These are phyloP conservation scores for Meiosimyza platycephala DNA, from an alignment of 2,888 invertebrate genomes.

Conservation along the genomic window DNA sequence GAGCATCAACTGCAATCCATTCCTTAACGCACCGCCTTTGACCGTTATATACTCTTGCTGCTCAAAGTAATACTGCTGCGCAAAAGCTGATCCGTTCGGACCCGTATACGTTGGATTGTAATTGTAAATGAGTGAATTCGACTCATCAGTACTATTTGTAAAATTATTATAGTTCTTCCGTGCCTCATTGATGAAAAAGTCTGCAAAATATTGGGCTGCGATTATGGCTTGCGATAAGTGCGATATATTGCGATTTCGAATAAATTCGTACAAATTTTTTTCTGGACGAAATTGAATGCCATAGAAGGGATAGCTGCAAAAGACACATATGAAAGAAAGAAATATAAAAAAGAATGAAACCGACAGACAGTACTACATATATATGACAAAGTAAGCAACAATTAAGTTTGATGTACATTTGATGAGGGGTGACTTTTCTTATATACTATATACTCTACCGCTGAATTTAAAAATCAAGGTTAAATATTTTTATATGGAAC, in stretches of 20 bases:
- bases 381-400: background rate
- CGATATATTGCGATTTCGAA: conserved; percentile 71
- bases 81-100: conserved; percentile 71
- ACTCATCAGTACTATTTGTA: conserved; percentile 68
- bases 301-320: conserved; percentile 80
- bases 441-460: no score
- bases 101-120: conserved; percentile 76
- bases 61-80: conserved; percentile 79
- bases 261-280: conserved; percentile 87
- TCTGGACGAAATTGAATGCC: conserved; percentile 94
- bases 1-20: background rate
- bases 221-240: conserved; percentile 75
- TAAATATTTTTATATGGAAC: no score
- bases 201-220: conserved; percentile 81
- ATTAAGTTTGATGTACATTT: no score
- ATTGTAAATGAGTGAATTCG: conserved; percentile 78
- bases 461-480: no score
- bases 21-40: background rate
- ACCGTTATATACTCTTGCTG: conserved; percentile 40
- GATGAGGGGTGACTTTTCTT: no score
- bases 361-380: background rate
- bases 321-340: conserved; percentile 10
- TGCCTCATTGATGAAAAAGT: conserved; percentile 85
- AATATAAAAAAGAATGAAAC: background rate
- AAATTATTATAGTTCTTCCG: conserved; percentile 76